Conservation (phyloP, 1,140 invertebrate species). For the Hestina assimilis region DNA sequence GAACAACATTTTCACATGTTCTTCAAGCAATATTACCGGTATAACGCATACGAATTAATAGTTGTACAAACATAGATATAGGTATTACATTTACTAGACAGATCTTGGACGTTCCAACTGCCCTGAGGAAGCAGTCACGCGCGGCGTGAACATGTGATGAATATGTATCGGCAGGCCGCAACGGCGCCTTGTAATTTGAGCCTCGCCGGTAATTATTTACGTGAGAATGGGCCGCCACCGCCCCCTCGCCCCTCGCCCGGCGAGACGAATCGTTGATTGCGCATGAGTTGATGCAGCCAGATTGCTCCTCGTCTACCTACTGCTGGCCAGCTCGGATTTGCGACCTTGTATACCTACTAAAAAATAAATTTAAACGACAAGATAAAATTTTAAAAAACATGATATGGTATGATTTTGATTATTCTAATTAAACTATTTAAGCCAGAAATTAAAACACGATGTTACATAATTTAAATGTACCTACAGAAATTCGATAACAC, state of each 20-base stretch:
- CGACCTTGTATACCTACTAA: conserved; percentile 12
- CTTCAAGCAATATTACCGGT: background rate
- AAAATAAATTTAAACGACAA: background rate
- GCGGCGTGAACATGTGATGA: conserved; percentile 64
- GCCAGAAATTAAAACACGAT: no score
- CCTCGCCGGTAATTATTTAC: conserved; percentile 73
- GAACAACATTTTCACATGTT: background rate
- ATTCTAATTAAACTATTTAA: no score
- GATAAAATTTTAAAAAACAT: background rate
- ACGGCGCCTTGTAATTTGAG: conserved; percentile 76
- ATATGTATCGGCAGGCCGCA: conserved; percentile 62
- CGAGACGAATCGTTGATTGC: conserved; percentile 71
- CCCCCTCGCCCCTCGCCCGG: conserved; percentile 29
- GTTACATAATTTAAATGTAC: no score
- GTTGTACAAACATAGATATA: background rate
- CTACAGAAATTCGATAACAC: no score
- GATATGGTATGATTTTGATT: background rate
- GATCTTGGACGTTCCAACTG: conserved; percentile 20
- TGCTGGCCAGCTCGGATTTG: conserved; percentile 25
- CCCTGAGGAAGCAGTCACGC: conserved; percentile 71
- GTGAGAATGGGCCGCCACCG: conserved; percentile 59
- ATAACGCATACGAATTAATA: no score
- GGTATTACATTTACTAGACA: background rate
- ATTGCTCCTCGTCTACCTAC: conserved; percentile 51
- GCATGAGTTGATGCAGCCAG: conserved; percentile 49